Conservation (phyloP, 2,888 invertebrate genomes). For the Exephanes ischioxanthus region DNA sequence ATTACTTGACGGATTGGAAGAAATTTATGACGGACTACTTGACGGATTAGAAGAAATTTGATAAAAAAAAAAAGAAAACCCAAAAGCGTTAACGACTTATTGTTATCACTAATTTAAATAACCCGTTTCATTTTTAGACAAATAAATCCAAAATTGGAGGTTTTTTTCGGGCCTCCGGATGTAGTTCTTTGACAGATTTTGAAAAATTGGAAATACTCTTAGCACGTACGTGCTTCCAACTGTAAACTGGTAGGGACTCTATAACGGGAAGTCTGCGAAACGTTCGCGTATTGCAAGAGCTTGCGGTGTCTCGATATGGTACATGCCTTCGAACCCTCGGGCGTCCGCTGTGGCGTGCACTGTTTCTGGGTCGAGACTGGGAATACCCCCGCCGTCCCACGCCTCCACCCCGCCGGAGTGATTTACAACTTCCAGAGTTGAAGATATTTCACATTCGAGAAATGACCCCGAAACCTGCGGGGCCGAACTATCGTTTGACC, state of each 20-base stretch:
- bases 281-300: slow-evolving; percentile 4
- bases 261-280: slow-evolving; percentile 4
- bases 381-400: background rate
- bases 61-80: too few species aligned
- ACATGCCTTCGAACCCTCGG: background rate
- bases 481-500: slow-evolving; percentile 63
- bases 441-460: slow-evolving; percentile 74
- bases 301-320: slow-evolving; percentile 19
- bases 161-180: background rate
- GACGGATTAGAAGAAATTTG: too few species aligned
- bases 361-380: slow-evolving; percentile 76
- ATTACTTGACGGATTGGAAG: too few species aligned
- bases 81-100: too few species aligned
- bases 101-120: too few species aligned
- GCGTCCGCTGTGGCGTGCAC: slow-evolving; percentile 30
- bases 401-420: slow-evolving; percentile 63
- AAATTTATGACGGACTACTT: too few species aligned
- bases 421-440: slow-evolving; percentile 77
- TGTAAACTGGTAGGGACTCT: background rate
- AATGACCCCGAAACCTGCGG: slow-evolving; percentile 41
- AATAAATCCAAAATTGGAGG: too few species aligned
- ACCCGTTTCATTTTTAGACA: too few species aligned
- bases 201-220: background rate
- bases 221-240: slow-evolving; percentile 3
- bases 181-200: background rate